Percentiles rank a stretch among this genome's conserved stretches.
These are phyloP conservation scores for Cranoglanis bouderius DNA, from an alignment of 2,113 vertebrate species.

Conservation along the genomic window DNA sequence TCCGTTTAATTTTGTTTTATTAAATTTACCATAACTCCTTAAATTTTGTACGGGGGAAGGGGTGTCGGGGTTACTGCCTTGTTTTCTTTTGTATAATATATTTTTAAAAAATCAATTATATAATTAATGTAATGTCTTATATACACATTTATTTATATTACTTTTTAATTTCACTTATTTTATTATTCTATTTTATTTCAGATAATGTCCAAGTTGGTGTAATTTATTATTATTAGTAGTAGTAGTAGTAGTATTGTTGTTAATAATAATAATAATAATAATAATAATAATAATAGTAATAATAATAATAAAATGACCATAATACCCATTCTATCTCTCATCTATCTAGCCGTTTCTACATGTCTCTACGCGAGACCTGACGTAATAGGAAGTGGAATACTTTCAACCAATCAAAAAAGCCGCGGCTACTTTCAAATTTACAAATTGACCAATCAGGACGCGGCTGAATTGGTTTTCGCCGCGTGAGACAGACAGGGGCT, in stretches of 20 bases:
- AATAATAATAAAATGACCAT: neutral
- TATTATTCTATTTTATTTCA: no score
- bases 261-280: neutral
- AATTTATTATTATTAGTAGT: neutral
- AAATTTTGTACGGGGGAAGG: no score
- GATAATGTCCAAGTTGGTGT: neutral
- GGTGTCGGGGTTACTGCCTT: no score
- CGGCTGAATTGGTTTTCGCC: neutral
- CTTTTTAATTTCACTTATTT: neutral
- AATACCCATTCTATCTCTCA: neutral
- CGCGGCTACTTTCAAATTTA: constrained; percentile 60
- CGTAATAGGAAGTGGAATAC: neutral
- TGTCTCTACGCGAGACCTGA: neutral
- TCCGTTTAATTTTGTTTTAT: neutral
- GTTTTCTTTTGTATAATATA: neutral
- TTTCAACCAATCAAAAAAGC: constrained; percentile 58
- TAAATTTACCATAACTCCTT: neutral
- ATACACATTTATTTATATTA: neutral
- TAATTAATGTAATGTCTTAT: neutral
- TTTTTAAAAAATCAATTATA: neutral
- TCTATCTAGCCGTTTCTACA: neutral
- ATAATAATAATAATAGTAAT: neutral
- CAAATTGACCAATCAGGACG: constrained; percentile 64
- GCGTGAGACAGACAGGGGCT: neutral
- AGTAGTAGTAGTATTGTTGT: neutral